Percentiles rank a stretch among this genome's conserved stretches.
phyloP scores from a whole-genome alignment of 1,140 invertebrate genomes.

The Olivierus martensii region DNA sequence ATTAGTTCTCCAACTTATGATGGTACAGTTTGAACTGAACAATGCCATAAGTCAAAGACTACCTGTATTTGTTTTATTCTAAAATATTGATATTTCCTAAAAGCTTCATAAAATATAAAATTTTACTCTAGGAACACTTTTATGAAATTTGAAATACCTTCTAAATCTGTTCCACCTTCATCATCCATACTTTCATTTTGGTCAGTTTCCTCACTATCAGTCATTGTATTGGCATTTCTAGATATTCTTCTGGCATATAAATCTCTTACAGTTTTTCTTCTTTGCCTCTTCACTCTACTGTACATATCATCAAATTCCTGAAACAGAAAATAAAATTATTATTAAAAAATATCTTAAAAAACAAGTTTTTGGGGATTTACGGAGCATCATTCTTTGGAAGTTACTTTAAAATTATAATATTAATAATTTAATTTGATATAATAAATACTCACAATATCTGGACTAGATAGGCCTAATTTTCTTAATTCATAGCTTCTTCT shows the following conservation, averaged over 20 bases:
- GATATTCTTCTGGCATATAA: slow-evolving; percentile 11
- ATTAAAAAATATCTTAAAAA: neutral
- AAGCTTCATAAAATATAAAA: no score
- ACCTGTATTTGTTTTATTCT: no score
- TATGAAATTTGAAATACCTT: no score
- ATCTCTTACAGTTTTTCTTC: slow-evolving; percentile 31
- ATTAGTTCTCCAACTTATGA: no score
- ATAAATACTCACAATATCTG: slow-evolving; percentile 9
- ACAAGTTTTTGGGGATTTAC: no score
- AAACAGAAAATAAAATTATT: slow-evolving; percentile 4
- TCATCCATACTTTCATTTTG: slow-evolving; percentile 23
- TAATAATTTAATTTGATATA: no score
- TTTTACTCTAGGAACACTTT: no score
- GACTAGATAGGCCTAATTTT: neutral
- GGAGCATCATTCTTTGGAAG: no score
- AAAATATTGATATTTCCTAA: no score
- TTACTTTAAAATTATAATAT: no score
- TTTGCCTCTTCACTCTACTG: slow-evolving; percentile 41
- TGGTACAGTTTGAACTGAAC: no score
- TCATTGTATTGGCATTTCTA: slow-evolving; percentile 15
- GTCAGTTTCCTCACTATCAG: slow-evolving; percentile 23
- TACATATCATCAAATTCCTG: slow-evolving; percentile 44
- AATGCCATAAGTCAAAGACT: no score
- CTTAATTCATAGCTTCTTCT: slow-evolving; percentile 10
- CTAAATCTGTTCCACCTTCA: slow-evolving; percentile 24